Evolutionary conservation across 2,797 vertebrate genomes (phyloP).

Genomic region (Lutjanus campechanus): DNA sequence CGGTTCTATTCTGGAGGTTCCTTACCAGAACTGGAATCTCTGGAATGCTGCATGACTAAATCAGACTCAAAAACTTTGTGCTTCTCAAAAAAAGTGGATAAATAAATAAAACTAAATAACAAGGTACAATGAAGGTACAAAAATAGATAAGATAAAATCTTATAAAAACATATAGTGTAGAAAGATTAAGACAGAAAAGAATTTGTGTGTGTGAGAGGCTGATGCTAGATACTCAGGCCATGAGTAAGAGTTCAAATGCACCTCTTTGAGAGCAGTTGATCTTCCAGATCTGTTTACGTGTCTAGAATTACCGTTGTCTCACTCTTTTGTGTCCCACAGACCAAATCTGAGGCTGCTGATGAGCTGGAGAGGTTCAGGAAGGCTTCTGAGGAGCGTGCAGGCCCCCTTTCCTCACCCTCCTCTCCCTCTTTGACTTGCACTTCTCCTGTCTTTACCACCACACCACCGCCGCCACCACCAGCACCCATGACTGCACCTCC

Average conservation of each 20-base stretch:
- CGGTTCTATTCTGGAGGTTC: slow-evolving; percentile 66
- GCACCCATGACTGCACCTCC: slow-evolving; percentile 45
- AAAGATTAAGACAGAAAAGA: neutral
- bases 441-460: slow-evolving; percentile 55
- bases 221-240: neutral
- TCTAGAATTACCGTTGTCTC: slow-evolving; percentile 34
- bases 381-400: slow-evolving; percentile 20
- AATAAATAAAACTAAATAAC: slow-evolving; percentile 21
- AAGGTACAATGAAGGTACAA: neutral
- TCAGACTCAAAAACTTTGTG: slow-evolving; percentile 35
- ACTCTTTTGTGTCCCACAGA: slow-evolving; percentile 79
- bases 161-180: neutral
- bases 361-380: slow-evolving; percentile 88
- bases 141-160: slow-evolving; percentile 18
- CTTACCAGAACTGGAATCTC: slow-evolving; percentile 69
- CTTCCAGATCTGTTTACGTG: slow-evolving; percentile 16
- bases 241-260: slow-evolving; percentile 2
- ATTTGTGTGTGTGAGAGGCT: neutral
- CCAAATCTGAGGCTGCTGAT: slow-evolving; percentile 87
- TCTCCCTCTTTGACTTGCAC: slow-evolving; percentile 22
- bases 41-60: slow-evolving; percentile 72
- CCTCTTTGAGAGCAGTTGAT: slow-evolving; percentile 31
- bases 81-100: slow-evolving; percentile 11
- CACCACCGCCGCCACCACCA: slow-evolving; percentile 47
- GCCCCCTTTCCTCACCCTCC: slow-evolving; percentile 26